These are phyloP conservation scores for Ophion ventricosus DNA, from an alignment of 2,888 invertebrate species.

Conservation along the genomic window DNA sequence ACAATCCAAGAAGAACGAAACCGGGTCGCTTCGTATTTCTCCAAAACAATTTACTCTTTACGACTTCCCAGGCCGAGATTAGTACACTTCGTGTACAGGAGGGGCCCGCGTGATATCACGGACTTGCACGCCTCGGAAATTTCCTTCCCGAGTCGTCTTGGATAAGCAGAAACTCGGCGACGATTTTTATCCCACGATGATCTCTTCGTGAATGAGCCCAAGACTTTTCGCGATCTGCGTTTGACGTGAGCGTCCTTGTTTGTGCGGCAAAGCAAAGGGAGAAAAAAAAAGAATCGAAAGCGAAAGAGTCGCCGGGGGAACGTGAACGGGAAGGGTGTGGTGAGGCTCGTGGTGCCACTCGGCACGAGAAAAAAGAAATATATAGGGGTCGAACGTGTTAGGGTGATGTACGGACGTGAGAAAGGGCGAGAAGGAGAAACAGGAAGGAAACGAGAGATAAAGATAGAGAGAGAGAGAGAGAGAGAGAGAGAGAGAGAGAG, in stretches of 20 bases:
- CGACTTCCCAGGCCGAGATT: conserved; percentile 16
- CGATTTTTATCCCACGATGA: conserved; percentile 43
- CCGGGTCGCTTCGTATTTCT: neutral
- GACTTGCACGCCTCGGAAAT: neutral
- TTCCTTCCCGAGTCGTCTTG: conserved; percentile 2
- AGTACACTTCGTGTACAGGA: neutral
- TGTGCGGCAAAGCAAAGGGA: neutral
- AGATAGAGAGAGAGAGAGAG: neutral
- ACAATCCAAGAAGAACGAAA: neutral
- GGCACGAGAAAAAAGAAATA: conserved; percentile 60
- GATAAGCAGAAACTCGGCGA: conserved; percentile 17
- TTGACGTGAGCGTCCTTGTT: conserved; percentile 45
- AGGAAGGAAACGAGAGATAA: neutral
- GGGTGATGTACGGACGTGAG: conserved; percentile 48
- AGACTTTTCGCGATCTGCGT: conserved; percentile 33
- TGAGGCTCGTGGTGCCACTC: conserved; percentile 66
- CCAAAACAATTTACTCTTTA: conserved; percentile 38
- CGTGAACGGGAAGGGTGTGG: conserved; percentile 58
- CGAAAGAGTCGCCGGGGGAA: conserved; percentile 39
- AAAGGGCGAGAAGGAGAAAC: neutral
- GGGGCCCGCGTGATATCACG: neutral
- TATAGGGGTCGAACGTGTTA: conserved; percentile 68
- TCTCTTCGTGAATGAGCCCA: conserved; percentile 41
- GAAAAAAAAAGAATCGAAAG: conserved; percentile 41
- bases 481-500: conserved; percentile 38